A percentile compares a stretch with the other conserved stretches of the same genome.
phyloP scores from a whole-genome alignment of 2,888 invertebrate species.

The Coenonympha glycerion region DNA sequence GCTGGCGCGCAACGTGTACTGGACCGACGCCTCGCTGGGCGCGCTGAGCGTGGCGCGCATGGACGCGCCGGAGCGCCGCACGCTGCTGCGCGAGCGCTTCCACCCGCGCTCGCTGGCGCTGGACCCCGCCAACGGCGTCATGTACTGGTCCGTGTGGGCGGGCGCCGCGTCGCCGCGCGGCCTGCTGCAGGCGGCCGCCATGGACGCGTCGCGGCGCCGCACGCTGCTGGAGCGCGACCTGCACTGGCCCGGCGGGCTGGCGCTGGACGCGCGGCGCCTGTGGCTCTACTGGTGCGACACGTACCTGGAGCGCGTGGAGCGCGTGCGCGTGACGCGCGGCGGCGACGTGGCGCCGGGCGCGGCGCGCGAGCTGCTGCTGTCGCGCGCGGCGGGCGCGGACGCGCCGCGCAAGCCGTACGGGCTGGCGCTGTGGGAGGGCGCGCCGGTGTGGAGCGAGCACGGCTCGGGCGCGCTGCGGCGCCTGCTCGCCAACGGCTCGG shows the following conservation, averaged over 20 bases:
- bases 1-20: constrained; percentile 86
- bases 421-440: constrained; percentile 77
- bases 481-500: constrained; percentile 75
- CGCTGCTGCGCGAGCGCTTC: constrained; percentile 78
- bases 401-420: constrained; percentile 79
- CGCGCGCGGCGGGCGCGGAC: constrained; percentile 61
- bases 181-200: constrained; percentile 64
- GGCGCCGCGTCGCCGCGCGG: constrained; percentile 67
- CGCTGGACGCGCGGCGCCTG: constrained; percentile 42
- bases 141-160: constrained; percentile 88
- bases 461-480: constrained; percentile 80
- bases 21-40: constrained; percentile 84
- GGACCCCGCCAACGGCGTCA: constrained; percentile 79
- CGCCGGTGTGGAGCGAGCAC: constrained; percentile 82
- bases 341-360: constrained; percentile 29
- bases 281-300: constrained; percentile 80
- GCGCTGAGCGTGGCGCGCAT: constrained; percentile 81
- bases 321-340: constrained; percentile 48
- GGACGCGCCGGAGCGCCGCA: constrained; percentile 65
- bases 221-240: constrained; percentile 71
- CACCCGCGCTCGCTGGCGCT: constrained; percentile 79
- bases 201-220: constrained; percentile 79
- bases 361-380: constrained; percentile 56
- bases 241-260: constrained; percentile 86
- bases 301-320: constrained; percentile 79